These are phyloP conservation scores for Allolobophora icterica DNA, from an alignment of 2,888 invertebrate species.

Conservation along the genomic window DNA sequence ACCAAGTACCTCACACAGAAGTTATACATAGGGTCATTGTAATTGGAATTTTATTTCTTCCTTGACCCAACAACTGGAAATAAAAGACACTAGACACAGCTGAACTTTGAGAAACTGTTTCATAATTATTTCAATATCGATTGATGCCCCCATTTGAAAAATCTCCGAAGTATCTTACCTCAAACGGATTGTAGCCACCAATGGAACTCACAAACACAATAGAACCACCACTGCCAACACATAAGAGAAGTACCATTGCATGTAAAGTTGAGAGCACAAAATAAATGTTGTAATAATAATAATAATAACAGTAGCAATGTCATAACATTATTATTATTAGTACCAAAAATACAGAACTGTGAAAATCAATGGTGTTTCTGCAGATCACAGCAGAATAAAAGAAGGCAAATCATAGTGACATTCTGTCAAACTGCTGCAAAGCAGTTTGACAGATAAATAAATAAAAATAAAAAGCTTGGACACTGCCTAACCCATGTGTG, in stretches of 20 bases:
- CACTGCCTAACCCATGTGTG: no score
- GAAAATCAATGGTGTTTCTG: no score
- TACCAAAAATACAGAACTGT: background rate
- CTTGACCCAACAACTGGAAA: background rate
- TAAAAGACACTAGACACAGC: no score
- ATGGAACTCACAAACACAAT: conserved; percentile 87
- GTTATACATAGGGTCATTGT: no score
- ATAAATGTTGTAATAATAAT: no score
- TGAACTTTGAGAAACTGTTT: background rate
- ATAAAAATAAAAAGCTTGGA: no score
- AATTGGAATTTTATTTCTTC: background rate
- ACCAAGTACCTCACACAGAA: no score
- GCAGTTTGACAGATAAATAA: no score
- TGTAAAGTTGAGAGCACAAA: background rate
- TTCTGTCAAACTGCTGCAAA: no score
- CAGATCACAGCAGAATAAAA: no score
- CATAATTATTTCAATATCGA: no score
- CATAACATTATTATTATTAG: background rate
- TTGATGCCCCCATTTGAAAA: background rate
- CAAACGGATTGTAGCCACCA: conserved; percentile 72
- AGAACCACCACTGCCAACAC: conserved; percentile 74
- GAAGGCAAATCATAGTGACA: no score
- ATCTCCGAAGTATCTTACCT: conserved; percentile 50
- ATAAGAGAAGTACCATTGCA: background rate
- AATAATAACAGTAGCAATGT: background rate